Base-by-base conservation (phyloP, 2,888 invertebrate genomes). In the Sinhomidia bicolor region DNA sequence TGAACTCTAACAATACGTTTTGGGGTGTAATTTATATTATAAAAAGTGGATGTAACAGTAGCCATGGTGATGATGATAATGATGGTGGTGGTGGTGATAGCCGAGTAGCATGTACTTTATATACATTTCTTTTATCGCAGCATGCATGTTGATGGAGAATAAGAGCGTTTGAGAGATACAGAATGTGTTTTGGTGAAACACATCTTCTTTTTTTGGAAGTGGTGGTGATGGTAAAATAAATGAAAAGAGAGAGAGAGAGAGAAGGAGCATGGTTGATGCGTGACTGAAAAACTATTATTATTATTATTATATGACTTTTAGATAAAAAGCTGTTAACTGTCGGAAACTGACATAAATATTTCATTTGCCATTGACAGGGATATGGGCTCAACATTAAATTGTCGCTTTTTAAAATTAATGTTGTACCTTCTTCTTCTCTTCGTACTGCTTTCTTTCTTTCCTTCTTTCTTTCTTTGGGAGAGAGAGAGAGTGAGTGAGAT, bases 301-400 rank as follows among this genome's bases (percentile, higher is more conserved):
- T 57, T 57, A 57, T 84, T 62, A 85, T 89, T 89, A 81, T 86
- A 89, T 89, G 89, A 89, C 57, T 89, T 89, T 89, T 68, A 86
- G 89, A 89, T 89, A 89, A 89, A 89, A 89, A 89, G 89, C 89
- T 89, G 89, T 86, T 86, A 89, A 89, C 89, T 89, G 89, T 89
- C 89, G 89, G 89, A 89, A 89, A 89, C 89, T 89, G 89, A 89
- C 89, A 89, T 89, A 89, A 89, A 89, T 89, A 89, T 89, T 89
- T 89, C 89, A 89, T 89, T 89, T 89, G 89, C 89, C 85, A 89
- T 89, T 89, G 89, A 89, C 89, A 89, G 89, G 89, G 89, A 89
- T 89, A 89, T 89, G 89, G 89, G 83, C 89, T 89, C 85, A 86
- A 86, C 89, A 89, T 89, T 89, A 89, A 89, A 86, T 89, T 89